Evolutionary conservation across 2,797 vertebrate genomes (phyloP), one percentile per base, ranked within the genome.

Genomic region (Alectoris magna): DNA sequence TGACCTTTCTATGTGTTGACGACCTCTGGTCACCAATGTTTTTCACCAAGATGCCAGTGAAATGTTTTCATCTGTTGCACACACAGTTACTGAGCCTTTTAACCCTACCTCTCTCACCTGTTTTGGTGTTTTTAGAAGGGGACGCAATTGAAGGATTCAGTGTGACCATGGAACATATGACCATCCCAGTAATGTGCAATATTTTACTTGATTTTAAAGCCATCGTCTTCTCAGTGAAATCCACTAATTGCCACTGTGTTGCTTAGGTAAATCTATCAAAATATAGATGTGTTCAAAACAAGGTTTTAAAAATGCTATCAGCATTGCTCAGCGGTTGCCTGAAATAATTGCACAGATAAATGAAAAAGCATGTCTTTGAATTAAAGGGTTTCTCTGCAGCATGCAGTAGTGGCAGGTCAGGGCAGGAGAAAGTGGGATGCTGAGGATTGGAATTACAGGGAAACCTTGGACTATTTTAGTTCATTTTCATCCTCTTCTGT

Each of bases 141-240:
- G 24, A 39, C 7, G 9, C 72, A 41, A 73, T 90, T 46, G 48
- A 90, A 91, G 38, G 21, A 23, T 67, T 90, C 39, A 18, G 1
- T 27, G 4, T 60, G 53, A 44, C n/a, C 77, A 26, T 44, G 82
- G 75, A 81, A 88, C 36, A 58, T 70, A 59, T 0, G 15, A 11
- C 27, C 51, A 31, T 53, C 51, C 51, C 27, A 53, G 51, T 53
- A 72, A 27, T 21, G 12, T 6, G 1, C 77, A 62, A 91, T 58
- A 44, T 87, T 78, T 84, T 78, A 91, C 18, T 36, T 81, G 24
- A 84, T 75, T 91, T 86, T 86, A 84, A 95, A 90, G 48, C 15
- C 31, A 16, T 75, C 17, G 8, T 44, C 36, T 51, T 93, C 41
- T 41, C 24, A 56, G 58, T 44, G 43, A 38, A 86, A 88, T 55